Evolutionary conservation across 2,797 vertebrate genomes (phyloP).

Genomic region (Poecilia wingei): DNA sequence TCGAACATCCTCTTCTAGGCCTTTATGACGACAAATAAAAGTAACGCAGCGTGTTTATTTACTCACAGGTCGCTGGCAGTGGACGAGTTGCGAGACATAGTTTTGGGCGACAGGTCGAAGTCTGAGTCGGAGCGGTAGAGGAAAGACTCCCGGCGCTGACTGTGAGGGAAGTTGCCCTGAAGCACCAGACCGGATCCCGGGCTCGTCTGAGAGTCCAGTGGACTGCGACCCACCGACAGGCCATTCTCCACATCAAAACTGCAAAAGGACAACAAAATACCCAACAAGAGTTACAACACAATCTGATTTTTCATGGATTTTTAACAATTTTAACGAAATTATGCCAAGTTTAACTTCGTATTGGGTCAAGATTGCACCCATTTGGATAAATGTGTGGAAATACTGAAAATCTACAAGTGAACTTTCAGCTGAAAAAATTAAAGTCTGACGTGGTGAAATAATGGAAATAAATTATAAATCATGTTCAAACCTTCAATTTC

Average conservation of each 20-base stretch:
- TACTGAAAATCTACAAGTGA: background rate
- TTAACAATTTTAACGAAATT: background rate
- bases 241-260: slow-evolving; percentile 97
- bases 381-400: background rate
- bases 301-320: background rate
- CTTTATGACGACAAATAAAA: background rate
- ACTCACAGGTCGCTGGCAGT: slow-evolving; percentile 93
- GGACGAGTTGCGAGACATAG: slow-evolving; percentile 92
- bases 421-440: background rate
- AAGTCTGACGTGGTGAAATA: background rate
- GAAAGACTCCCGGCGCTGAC: slow-evolving; percentile 94
- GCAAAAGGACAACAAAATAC: slow-evolving; percentile 19
- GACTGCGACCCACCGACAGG: slow-evolving; percentile 79
- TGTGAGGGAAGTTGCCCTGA: slow-evolving; percentile 85
- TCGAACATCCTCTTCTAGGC: background rate
- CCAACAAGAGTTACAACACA: background rate
- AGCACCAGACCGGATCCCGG: slow-evolving; percentile 86
- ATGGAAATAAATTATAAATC: background rate
- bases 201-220: slow-evolving; percentile 87
- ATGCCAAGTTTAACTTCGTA: background rate
- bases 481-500: background rate
- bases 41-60: background rate
- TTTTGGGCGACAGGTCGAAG: slow-evolving; percentile 92
- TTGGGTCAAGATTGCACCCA: background rate
- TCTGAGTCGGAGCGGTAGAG: slow-evolving; percentile 96